Evolutionary conservation across 1,140 invertebrate genomes (phyloP).

Genomic region (Subanguina moxae): DNA sequence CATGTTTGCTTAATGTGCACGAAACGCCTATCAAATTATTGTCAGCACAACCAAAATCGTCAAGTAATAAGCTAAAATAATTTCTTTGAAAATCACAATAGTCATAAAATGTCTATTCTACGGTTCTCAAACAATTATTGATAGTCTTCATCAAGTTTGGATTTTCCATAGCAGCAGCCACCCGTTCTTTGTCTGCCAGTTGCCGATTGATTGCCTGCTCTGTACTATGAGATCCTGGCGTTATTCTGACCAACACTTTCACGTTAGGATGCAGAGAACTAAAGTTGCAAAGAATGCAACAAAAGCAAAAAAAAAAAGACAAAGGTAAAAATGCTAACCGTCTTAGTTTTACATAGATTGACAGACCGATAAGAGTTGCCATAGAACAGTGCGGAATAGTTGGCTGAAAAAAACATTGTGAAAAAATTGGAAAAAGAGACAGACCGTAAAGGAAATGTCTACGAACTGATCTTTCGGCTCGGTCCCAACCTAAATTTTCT

Average conservation of each 20-base stretch:
- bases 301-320: slow-evolving; percentile 63
- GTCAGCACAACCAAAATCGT: no score
- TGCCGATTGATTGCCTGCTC: slow-evolving; percentile 92
- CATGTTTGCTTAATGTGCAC: no score
- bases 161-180: slow-evolving; percentile 93
- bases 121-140: slow-evolving; percentile 73
- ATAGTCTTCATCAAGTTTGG: slow-evolving; percentile 82
- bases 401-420: slow-evolving; percentile 62
- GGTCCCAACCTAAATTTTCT: background rate
- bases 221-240: slow-evolving; percentile 83
- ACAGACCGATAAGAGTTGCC: slow-evolving; percentile 88
- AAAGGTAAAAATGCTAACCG: slow-evolving; percentile 71
- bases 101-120: slow-evolving; percentile 25
- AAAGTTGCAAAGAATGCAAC: no score
- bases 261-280: slow-evolving; percentile 58
- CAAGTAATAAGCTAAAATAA: no score
- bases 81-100: background rate
- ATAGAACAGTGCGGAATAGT: slow-evolving; percentile 99
- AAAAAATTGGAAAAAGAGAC: background rate
- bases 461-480: slow-evolving; percentile 29
- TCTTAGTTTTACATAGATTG: slow-evolving; percentile 73
- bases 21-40: no score
- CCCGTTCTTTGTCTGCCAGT: slow-evolving; percentile 91
- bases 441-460: slow-evolving; percentile 63
- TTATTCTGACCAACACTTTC: slow-evolving; percentile 83